phyloP scores from a whole-genome alignment of 2,113 vertebrate genomes.

The Terrapene triunguis region DNA sequence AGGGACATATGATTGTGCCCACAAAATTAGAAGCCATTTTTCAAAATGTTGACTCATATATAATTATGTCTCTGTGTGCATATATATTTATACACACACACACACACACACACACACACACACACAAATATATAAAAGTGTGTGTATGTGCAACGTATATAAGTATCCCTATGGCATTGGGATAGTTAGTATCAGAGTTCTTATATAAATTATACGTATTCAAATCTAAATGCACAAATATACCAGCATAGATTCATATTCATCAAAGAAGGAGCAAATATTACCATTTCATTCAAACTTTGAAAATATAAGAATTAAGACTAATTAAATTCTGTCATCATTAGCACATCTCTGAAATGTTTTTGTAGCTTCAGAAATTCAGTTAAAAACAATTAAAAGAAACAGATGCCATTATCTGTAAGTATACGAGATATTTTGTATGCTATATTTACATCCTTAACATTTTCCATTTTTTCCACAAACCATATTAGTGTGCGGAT shows the following conservation, averaged over 20 bases:
- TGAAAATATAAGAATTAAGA: neutral
- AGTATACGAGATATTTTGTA: neutral
- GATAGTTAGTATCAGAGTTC: neutral
- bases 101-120: neutral
- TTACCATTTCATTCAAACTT: neutral
- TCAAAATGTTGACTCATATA: neutral
- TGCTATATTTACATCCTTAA: neutral
- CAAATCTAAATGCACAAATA: neutral
- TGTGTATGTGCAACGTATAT: neutral
- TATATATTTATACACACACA: accelerated
- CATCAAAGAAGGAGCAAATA: neutral
- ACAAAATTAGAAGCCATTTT: neutral
- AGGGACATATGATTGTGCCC: neutral
- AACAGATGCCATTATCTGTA: neutral
- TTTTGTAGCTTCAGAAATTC: neutral
- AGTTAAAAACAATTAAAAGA: neutral
- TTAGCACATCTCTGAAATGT: neutral
- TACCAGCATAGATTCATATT: neutral
- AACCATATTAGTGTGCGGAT: neutral
- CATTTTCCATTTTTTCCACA: neutral
- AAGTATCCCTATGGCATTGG: neutral
- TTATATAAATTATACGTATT: neutral
- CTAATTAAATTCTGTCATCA: neutral
- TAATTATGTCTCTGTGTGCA: neutral
- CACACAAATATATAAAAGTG: neutral